Percentiles rank a stretch among this genome's conserved stretches.
phyloP scores from a whole-genome alignment of 2,888 invertebrate genomes.

The Apodemia duryi region DNA sequence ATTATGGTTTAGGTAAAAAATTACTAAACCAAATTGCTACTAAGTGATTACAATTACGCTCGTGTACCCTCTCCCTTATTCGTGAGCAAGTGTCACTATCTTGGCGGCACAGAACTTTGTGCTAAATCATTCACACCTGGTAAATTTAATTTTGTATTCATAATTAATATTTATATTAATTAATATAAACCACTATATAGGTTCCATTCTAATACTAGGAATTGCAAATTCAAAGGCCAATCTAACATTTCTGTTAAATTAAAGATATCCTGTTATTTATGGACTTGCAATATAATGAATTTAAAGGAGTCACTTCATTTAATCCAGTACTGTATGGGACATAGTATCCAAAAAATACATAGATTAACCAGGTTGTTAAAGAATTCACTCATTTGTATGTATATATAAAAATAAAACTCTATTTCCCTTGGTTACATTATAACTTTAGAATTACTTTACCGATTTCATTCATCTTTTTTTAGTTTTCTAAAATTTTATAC shows the following conservation, averaged over 20 bases:
- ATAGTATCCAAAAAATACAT: too few species aligned
- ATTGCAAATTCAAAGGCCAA: constrained; percentile 29
- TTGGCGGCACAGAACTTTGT: neutral
- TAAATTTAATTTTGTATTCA: constrained; percentile 5
- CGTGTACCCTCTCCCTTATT: neutral
- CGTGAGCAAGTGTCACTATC: constrained; percentile 7
- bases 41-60: neutral
- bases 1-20: too few species aligned
- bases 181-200: constrained; percentile 11
- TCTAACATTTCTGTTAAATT: constrained; percentile 32
- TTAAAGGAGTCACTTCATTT: constrained; percentile 12
- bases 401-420: too few species aligned
- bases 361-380: too few species aligned
- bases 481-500: too few species aligned
- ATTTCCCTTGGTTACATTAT: too few species aligned
- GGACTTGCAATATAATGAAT: constrained; percentile 28
- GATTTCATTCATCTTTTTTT: too few species aligned
- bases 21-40: too few species aligned
- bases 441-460: too few species aligned
- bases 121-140: constrained; percentile 13
- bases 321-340: neutral
- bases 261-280: constrained; percentile 32
- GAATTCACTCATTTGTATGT: too few species aligned
- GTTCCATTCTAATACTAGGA: constrained; percentile 25
- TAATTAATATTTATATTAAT: constrained; percentile 20